These are phyloP conservation scores for Nymphicus hollandicus DNA, from an alignment of 2,113 vertebrate species.

Conservation along the genomic window DNA sequence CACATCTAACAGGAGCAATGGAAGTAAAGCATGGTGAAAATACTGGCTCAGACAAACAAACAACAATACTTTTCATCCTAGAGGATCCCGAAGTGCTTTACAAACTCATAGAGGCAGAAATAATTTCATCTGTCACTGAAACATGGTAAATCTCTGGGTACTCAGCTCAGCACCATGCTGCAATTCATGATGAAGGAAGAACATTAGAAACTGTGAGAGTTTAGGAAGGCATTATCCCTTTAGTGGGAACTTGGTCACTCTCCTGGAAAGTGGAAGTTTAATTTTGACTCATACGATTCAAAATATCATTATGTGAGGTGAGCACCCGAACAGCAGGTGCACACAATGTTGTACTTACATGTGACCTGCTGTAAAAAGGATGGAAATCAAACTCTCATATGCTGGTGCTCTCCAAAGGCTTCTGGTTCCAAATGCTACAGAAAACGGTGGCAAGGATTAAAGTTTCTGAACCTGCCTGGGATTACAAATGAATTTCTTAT, in stretches of 20 bases:
- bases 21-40: not conserved
- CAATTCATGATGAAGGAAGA: not conserved
- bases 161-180: not conserved
- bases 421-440: not conserved
- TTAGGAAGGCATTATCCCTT: not conserved
- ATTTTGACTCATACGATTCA: not conserved
- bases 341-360: not conserved
- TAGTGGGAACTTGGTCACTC: not conserved
- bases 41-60: not conserved
- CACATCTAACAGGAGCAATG: not conserved
- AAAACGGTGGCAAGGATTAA: not conserved
- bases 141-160: not conserved
- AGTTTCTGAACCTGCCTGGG: not conserved
- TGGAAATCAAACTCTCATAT: fast-evolving
- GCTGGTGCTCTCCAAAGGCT: not conserved
- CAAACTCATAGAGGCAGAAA: not conserved
- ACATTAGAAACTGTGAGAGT: not conserved
- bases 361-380: not conserved
- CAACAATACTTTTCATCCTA: not conserved
- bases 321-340: not conserved
- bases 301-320: not conserved
- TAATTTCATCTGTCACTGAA: not conserved
- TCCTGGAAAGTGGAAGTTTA: not conserved
- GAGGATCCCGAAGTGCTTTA: not conserved
- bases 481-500: not conserved